Evolutionary conservation across 1,140 invertebrate genomes (phyloP), one percentile per base, ranked within the genome.

Genomic region (Drosophila neocordata): DNA sequence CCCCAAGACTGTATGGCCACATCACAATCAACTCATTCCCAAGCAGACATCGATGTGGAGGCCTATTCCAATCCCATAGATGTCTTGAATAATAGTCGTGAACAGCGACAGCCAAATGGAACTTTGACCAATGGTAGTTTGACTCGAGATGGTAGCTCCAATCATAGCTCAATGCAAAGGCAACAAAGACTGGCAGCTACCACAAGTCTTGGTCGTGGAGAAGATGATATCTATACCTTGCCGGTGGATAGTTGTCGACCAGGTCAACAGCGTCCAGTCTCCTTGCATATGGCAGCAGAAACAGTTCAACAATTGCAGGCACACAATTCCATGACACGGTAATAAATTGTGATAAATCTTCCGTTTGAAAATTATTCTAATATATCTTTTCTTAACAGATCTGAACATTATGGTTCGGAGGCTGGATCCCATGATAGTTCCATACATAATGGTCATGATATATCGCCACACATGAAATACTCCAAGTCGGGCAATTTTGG

Each of bases 21-120:
- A 11, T 24, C 59, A 65, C 41, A 57, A 52, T 58, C 20, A 58
- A 68, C 53, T 59, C 59, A 69, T 31, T 53, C 65, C 18, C 51
- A 56, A 5, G 20, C 18, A 11, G 74, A 79, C 8, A 76, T 91
- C 53, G 90, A 91, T 69, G 77, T 91, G 73, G 91, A 91, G 58
- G 90, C 90, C 59, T 92, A 92, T 64, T 92, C 90, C 12, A 92
- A 91, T 85, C 91, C 91, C 52, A 84, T 91, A n/a, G 91, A 92
- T 73, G 81, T 91, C 51, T 73, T 92, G 3, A 87, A 82, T 35
- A 82, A 44, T 65, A 88, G 76, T n/a, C 78, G 83, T 13, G 75
- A 89, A 38, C 77, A 89, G 51, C 74, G 78, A 12, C 67, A 73
- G 51, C 83, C 74, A 9, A 90, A 89, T 51, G 90, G 90, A 7